phyloP scores from a whole-genome alignment of 2,113 vertebrate genomes.

The Polyodon spathula region DNA sequence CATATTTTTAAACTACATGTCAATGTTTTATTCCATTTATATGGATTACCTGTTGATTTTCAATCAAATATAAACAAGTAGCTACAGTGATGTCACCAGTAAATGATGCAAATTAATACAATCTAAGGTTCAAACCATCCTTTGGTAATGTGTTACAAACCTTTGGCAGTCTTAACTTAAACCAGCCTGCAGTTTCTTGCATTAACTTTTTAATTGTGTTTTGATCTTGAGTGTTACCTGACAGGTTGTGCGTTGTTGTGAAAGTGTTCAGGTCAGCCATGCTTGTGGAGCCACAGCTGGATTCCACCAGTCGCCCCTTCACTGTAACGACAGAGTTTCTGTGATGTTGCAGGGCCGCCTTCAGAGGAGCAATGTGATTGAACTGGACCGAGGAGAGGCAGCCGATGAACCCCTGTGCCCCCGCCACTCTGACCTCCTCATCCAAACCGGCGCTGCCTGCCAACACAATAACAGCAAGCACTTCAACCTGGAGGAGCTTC shows the following conservation, averaged over 20 bases:
- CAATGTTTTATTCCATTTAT: too few relatives aligned
- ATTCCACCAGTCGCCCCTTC: constrained; percentile 66
- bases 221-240: constrained; percentile 52
- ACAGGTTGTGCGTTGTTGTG: constrained; percentile 65
- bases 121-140: too few relatives aligned
- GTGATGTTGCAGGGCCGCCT: constrained; percentile 75
- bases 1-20: too few relatives aligned
- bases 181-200: too few relatives aligned
- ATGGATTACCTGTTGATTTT: too few relatives aligned
- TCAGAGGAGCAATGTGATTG: constrained; percentile 80
- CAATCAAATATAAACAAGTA: too few relatives aligned
- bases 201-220: too few relatives aligned
- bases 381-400: constrained; percentile 90
- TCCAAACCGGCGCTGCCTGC: constrained; percentile 61
- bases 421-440: constrained; percentile 67
- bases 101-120: too few relatives aligned
- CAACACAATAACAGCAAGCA: constrained; percentile 12
- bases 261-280: constrained; percentile 57
- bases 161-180: too few relatives aligned
- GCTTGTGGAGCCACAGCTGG: constrained; percentile 58
- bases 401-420: constrained; percentile 72
- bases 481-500: too few relatives aligned
- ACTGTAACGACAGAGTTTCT: constrained; percentile 65
- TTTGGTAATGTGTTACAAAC: too few relatives aligned
- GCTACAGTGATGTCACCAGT: too few relatives aligned